Conservation (phyloP, 2,888 invertebrate species). For the Myathropa florea region DNA sequence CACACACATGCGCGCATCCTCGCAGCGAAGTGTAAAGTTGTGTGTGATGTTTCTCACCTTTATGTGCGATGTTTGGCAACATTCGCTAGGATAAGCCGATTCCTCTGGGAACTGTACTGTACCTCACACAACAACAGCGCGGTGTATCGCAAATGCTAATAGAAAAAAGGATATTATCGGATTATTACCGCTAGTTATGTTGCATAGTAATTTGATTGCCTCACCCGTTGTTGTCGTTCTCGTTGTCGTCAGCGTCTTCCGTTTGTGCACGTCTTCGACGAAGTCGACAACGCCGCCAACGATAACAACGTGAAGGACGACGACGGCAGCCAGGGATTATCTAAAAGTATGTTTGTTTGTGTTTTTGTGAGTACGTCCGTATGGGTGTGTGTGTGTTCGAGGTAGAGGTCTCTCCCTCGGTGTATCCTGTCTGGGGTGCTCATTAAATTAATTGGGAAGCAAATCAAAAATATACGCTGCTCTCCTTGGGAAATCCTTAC, state of each 20-base stretch:
- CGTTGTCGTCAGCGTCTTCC: slow-evolving; percentile 18
- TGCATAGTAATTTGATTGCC: slow-evolving; percentile 70
- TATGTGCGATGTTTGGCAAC: slow-evolving; percentile 59
- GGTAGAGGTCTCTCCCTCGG: slow-evolving; percentile 19
- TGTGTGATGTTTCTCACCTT: slow-evolving; percentile 64
- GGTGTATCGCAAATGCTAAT: slow-evolving; percentile 54
- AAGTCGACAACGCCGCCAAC: background rate
- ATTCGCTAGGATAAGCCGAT: slow-evolving; percentile 13
- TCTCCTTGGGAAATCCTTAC: slow-evolving; percentile 64
- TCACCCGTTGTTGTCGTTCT: slow-evolving; percentile 43
- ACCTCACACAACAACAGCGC: background rate
- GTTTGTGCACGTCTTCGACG: slow-evolving; percentile 9
- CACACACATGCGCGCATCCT: background rate
- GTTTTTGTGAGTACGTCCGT: background rate
- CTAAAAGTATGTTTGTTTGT: slow-evolving; percentile 20
- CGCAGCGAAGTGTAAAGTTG: background rate
- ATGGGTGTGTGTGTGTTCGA: slow-evolving; percentile 5
- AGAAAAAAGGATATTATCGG: slow-evolving; percentile 67
- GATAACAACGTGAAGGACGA: background rate
- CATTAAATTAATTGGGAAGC: slow-evolving; percentile 71
- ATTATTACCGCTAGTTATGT: slow-evolving; percentile 70
- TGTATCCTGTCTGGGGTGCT: slow-evolving; percentile 69
- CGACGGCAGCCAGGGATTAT: slow-evolving; percentile 40
- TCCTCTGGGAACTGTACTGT: background rate
- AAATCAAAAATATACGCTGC: slow-evolving; percentile 70